phyloP scores from a whole-genome alignment of 2,888 invertebrate species.

The Euplexia lucipara region DNA sequence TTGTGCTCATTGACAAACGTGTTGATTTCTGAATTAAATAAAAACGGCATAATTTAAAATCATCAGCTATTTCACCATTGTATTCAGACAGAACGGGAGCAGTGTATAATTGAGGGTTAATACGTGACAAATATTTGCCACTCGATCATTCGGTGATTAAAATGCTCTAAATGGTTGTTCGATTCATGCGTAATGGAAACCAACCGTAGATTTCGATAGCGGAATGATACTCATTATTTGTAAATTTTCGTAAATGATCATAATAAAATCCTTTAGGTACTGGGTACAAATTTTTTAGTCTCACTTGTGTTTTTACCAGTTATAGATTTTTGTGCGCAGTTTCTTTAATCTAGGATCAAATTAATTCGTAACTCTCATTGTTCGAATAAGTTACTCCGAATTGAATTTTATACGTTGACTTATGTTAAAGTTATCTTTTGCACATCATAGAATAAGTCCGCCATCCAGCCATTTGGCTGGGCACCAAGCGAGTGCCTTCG shows the following conservation, averaged over 20 bases:
- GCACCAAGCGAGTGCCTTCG: slow-evolving; percentile 81
- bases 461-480: slow-evolving; percentile 80
- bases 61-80: slow-evolving; percentile 2
- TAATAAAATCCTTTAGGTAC: slow-evolving; percentile 4
- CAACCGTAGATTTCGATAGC: slow-evolving; percentile 12
- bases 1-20: no score
- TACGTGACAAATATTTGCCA: slow-evolving; percentile 55
- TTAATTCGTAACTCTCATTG: no score
- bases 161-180: slow-evolving; percentile 45
- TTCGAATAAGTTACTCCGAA: no score
- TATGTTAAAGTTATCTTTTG: slow-evolving; percentile 42
- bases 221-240: slow-evolving; percentile 19
- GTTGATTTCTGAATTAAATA: no score
- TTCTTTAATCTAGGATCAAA: no score
- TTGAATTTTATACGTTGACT: no score
- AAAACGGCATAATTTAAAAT: no score
- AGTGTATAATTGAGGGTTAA: slow-evolving; percentile 47
- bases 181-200: slow-evolving; percentile 50
- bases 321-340: no score
- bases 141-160: slow-evolving; percentile 50
- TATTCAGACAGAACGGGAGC: slow-evolving; percentile 17
- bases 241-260: slow-evolving; percentile 12
- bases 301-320: background rate
- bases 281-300: slow-evolving; percentile 3
- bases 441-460: slow-evolving; percentile 68